Base-by-base conservation (phyloP, 2,797 vertebrate species). In the Zonotrichia albicollis region DNA sequence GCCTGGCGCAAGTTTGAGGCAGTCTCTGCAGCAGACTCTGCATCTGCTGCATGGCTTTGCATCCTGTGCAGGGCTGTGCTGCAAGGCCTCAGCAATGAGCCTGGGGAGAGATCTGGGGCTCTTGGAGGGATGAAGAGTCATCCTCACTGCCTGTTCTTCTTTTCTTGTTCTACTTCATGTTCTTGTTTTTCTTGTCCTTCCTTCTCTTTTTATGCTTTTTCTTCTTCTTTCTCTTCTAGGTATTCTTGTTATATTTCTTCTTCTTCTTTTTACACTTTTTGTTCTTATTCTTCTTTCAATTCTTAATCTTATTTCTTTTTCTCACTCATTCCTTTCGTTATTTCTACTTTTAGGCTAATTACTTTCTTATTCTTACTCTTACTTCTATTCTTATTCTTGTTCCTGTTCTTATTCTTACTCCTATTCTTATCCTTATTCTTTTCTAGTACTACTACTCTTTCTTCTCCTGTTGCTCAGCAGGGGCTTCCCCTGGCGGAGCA, bases 51-150 rank as follows among this genome's bases (percentile, higher is more conserved):
- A 27, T 27, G 17, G 34, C 25, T 38, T 9, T 27, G 36, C 40
- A 64, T 43, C 40, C 21, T 4, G 2, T 23, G 29, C 21, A 43
- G 40, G 11, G 40, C 61, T 45, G 10, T 45, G 30, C 40, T 64
- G 30, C 62, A 66, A 36, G 25, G n/a, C n/a, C 45, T 36, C 64
- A 48, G 65, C 45, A 25, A 4, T 3, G 45, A 36, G n/a, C 64
- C 64, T 36, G n/a, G 18, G 17, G 9, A 66, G 45, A 15, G n/a
- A 9, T 20, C 2, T 27, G 58, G 58, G 26, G 26, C 26, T 29
- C 38, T 42, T 2, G 1, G 27, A 32, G 60, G 19, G 38, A 6
- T 11, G 5, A 6, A 8, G 38, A 11, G 7, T 42, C 5, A 1
- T 42, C 19, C 29, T 62, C 38, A 22, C 20, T 42, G 27, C 4